Conservation (phyloP, 2,113 vertebrate species). For the Acanthochromis polyacanthus region DNA sequence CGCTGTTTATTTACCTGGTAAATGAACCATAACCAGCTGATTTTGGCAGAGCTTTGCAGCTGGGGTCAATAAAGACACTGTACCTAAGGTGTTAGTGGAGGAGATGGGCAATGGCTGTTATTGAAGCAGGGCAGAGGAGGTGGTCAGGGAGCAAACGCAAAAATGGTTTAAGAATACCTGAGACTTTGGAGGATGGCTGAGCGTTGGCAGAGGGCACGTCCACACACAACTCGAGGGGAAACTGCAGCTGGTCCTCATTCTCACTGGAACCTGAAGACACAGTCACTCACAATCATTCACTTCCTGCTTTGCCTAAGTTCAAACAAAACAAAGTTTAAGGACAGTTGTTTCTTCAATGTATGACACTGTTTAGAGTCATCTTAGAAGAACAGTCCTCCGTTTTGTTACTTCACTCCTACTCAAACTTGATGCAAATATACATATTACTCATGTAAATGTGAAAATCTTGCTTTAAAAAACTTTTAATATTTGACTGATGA, state of each 20-base stretch:
- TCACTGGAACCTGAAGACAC: slow-evolving; percentile 86
- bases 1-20: slow-evolving; percentile 72
- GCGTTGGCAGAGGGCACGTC: slow-evolving; percentile 87
- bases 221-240: slow-evolving; percentile 92
- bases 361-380: too few relatives aligned
- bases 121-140: slow-evolving; percentile 34
- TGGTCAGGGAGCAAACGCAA: not conserved
- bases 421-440: not conserved
- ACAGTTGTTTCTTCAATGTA: too few relatives aligned
- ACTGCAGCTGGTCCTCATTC: slow-evolving; percentile 96
- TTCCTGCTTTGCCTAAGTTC: not conserved
- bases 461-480: not conserved
- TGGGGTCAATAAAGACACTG: slow-evolving; percentile 78
- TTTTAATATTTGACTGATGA: not conserved
- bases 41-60: slow-evolving; percentile 78
- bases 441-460: too few relatives aligned
- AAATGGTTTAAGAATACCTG: slow-evolving; percentile 75
- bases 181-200: slow-evolving; percentile 89
- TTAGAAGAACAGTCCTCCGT: not conserved
- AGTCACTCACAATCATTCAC: not conserved
- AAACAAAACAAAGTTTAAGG: too few relatives aligned
- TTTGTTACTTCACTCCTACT: not conserved
- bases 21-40: slow-evolving; percentile 75
- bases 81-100: slow-evolving; percentile 71
- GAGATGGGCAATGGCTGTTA: slow-evolving; percentile 62